Percentiles rank a stretch among this genome's conserved stretches.
Evolutionary conservation across 2,888 invertebrate genomes (phyloP).

Genomic region (Muschampia plurimacula): DNA sequence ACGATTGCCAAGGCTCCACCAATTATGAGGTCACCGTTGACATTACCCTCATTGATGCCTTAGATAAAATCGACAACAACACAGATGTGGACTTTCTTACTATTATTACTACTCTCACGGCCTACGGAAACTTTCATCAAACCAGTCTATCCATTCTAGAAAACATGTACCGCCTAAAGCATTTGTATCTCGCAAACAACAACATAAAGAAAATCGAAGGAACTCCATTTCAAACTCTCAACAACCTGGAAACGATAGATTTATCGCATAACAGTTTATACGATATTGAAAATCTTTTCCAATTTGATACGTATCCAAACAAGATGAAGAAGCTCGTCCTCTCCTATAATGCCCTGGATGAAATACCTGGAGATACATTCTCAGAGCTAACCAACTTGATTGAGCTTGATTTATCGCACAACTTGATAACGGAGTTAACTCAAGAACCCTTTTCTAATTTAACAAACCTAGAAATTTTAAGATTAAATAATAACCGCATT

Average conservation of each 20-base stretch:
- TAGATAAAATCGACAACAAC: constrained; percentile 53
- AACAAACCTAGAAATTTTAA: constrained; percentile 61
- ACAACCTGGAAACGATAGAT: constrained; percentile 61
- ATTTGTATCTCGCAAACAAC: constrained; percentile 57
- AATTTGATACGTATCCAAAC: constrained; percentile 61
- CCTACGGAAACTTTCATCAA: constrained; percentile 57
- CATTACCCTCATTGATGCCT: constrained; percentile 60
- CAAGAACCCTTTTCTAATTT: constrained; percentile 69
- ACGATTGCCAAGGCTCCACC: constrained; percentile 62
- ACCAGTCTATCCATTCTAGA: constrained; percentile 61
- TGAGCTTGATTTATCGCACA: constrained; percentile 71
- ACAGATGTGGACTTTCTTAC: constrained; percentile 56
- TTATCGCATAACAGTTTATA: constrained; percentile 64
- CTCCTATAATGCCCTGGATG: constrained; percentile 60
- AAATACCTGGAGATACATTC: constrained; percentile 61
- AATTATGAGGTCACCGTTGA: constrained; percentile 64
- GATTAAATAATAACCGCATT: constrained; percentile 68
- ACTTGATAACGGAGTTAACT: constrained; percentile 62
- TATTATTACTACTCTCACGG: constrained; percentile 61
- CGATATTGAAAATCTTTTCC: constrained; percentile 62
- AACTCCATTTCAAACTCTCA: constrained; percentile 60
- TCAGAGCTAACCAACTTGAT: constrained; percentile 59
- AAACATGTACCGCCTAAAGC: constrained; percentile 60
- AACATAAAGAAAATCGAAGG: constrained; percentile 58
- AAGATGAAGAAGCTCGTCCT: constrained; percentile 60